Percentiles rank a stretch among this genome's conserved stretches.
Evolutionary conservation across 1,140 invertebrate genomes (phyloP).

Genomic region (Drosophila bipectinata): DNA sequence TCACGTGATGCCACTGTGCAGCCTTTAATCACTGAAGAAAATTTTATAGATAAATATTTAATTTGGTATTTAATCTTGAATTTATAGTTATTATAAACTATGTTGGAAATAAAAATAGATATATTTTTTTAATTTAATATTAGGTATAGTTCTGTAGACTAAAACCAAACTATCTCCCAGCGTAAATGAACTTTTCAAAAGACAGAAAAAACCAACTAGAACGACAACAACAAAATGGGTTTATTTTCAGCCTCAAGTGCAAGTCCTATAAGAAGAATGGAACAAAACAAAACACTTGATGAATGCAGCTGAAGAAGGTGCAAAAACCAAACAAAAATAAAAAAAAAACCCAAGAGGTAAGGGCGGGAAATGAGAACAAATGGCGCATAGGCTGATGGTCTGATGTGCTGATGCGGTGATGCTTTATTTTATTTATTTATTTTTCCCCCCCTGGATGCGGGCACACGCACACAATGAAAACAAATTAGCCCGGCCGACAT

Average conservation of each 20-base stretch:
- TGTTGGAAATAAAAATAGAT: too few species aligned
- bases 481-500: conserved; percentile 52
- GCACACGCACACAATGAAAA: conserved; percentile 34
- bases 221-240: conserved; percentile 22
- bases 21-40: too few species aligned
- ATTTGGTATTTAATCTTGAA: too few species aligned
- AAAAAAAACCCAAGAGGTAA: background rate
- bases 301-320: conserved; percentile 42
- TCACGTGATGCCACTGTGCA: conserved; percentile 33
- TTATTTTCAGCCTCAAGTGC: conserved; percentile 73
- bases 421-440: conserved; percentile 16
- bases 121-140: background rate
- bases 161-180: conserved; percentile 24
- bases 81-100: too few species aligned
- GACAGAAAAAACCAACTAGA: conserved; percentile 17
- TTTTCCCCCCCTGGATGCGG: conserved; percentile 36
- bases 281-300: conserved; percentile 63
- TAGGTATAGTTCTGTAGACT: background rate
- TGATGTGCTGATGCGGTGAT: background rate
- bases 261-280: conserved; percentile 48
- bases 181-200: conserved; percentile 52
- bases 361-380: conserved; percentile 33
- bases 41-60: too few species aligned
- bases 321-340: conserved; percentile 33
- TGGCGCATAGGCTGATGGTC: conserved; percentile 15